A percentile compares a stretch with the other conserved stretches of the same genome.
Evolutionary conservation across 2,797 vertebrate genomes (phyloP).

Genomic region (Poeciliopsis turneri): DNA sequence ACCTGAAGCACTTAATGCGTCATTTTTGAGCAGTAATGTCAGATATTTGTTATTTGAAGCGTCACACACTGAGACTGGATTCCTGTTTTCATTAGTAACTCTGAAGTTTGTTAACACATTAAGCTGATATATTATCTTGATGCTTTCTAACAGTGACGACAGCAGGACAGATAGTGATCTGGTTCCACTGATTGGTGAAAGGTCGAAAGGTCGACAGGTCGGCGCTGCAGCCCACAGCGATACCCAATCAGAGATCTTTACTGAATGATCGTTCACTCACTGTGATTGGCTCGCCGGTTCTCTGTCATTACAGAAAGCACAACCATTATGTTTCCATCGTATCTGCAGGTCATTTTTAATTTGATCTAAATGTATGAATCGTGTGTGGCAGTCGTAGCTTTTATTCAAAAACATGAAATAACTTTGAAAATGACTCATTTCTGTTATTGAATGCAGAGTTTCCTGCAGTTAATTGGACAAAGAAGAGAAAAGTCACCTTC

Average conservation of each 20-base stretch:
- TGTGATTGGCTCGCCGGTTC: neutral
- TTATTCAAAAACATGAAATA: neutral
- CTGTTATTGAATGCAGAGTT: neutral
- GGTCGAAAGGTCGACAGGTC: no score
- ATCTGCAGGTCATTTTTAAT: neutral
- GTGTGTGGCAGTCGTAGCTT: neutral
- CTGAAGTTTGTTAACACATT: neutral
- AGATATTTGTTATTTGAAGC: neutral
- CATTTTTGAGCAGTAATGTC: neutral
- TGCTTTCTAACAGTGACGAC: slow-evolving; percentile 11
- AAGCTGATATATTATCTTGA: neutral
- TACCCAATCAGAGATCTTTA: neutral
- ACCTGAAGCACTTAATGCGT: neutral
- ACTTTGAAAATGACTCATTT: neutral
- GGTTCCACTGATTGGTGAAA: neutral
- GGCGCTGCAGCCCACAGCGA: neutral
- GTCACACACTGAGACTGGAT: neutral
- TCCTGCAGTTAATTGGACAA: neutral
- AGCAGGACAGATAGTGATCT: slow-evolving; percentile 8
- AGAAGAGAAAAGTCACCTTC: neutral
- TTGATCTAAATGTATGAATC: neutral
- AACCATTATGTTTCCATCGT: neutral
- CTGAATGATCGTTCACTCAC: neutral
- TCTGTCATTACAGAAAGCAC: neutral
- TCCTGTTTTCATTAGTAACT: neutral